These are phyloP conservation scores for Catharus bicknelli DNA, from an alignment of 2,113 vertebrate genomes.

Conservation along the genomic window DNA sequence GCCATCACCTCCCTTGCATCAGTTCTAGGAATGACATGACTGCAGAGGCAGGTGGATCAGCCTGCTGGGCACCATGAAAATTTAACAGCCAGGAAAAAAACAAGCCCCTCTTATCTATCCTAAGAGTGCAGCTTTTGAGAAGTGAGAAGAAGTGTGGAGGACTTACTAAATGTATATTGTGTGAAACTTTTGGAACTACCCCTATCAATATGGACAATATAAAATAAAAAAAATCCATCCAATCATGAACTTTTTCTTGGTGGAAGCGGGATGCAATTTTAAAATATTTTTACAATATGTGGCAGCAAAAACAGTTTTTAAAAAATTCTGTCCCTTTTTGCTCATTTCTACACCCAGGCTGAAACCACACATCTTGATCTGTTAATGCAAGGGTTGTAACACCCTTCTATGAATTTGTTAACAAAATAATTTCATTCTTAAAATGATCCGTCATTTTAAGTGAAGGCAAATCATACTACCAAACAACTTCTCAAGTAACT, in stretches of 20 bases:
- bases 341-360: background rate
- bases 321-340: background rate
- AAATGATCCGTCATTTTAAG: background rate
- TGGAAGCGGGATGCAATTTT: background rate
- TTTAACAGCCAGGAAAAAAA: background rate
- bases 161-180: background rate
- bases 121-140: background rate
- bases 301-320: background rate
- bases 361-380: background rate
- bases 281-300: background rate
- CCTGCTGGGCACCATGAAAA: background rate
- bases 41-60: background rate
- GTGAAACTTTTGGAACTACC: background rate
- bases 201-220: background rate
- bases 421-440: background rate
- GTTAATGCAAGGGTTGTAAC: background rate
- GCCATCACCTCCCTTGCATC: background rate
- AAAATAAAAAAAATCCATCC: background rate
- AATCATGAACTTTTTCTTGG: background rate
- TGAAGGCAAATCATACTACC: background rate
- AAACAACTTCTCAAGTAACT: background rate
- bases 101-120: background rate
- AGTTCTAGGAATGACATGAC: background rate
- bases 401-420: background rate
- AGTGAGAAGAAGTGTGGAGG: background rate